These are phyloP conservation scores for Laterallus jamaicensis DNA, from an alignment of 2,113 vertebrate species.

Conservation along the genomic window DNA sequence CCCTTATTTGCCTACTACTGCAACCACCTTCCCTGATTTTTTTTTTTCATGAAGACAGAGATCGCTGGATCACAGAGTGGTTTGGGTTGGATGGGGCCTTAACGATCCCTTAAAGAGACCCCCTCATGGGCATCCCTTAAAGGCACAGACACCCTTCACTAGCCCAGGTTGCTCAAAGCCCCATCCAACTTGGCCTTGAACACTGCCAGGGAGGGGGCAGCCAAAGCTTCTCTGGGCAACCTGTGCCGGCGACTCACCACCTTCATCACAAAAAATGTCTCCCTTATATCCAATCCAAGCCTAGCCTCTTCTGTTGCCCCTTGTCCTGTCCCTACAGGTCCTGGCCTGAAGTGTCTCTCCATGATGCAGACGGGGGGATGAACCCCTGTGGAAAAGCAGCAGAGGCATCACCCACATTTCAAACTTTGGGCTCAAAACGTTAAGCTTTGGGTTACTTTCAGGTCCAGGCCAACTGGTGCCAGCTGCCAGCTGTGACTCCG, in stretches of 20 bases:
- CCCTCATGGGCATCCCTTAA: no score
- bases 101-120: no score
- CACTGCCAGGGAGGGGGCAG: no score
- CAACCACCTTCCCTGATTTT: not conserved
- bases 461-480: fast-evolving
- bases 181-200: no score
- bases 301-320: not conserved
- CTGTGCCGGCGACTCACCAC: not conserved
- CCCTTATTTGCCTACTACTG: not conserved
- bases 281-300: not conserved
- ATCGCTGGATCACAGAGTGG: no score
- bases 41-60: not conserved
- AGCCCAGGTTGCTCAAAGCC: not conserved
- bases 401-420: not conserved
- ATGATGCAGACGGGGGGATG: fast-evolving
- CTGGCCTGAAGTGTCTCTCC: not conserved
- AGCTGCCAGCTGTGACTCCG: fast-evolving
- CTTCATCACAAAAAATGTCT: no score
- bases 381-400: not conserved
- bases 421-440: not conserved
- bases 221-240: not conserved
- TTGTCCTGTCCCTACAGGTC: no score
- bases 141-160: not conserved
- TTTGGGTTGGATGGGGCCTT: not conserved
- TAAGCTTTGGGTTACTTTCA: not conserved